Evolutionary conservation across 2,797 vertebrate genomes (phyloP).

Genomic region (Mormyrus hasselquistii): DNA sequence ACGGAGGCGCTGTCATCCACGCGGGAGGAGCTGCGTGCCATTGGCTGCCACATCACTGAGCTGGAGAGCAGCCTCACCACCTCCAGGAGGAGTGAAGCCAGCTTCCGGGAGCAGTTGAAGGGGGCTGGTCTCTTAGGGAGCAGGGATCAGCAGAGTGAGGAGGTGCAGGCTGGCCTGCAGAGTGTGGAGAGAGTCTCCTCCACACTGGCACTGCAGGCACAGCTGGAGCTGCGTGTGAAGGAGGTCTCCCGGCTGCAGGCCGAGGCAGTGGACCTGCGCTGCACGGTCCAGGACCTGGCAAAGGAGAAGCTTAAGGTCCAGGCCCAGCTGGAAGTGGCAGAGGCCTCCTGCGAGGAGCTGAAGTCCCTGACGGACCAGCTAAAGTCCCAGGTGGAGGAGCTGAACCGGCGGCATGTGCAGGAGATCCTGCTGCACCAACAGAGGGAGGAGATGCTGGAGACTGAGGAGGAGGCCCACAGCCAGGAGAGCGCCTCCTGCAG

Average conservation of each 20-base stretch:
- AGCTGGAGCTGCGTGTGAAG: constrained; percentile 59
- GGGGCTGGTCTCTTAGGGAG: constrained; percentile 51
- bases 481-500: neutral
- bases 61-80: constrained; percentile 64
- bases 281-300: constrained; percentile 54
- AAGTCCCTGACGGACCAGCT: constrained; percentile 62
- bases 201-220: constrained; percentile 62
- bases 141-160: constrained; percentile 54
- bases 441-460: constrained; percentile 57
- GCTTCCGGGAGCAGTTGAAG: constrained; percentile 60
- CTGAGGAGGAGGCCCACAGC: constrained; percentile 55
- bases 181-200: constrained; percentile 43
- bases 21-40: constrained; percentile 66
- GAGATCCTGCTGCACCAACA: constrained; percentile 70
- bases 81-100: constrained; percentile 60
- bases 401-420: constrained; percentile 72
- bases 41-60: constrained; percentile 62
- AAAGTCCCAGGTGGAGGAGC: constrained; percentile 71
- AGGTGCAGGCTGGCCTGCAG: constrained; percentile 57
- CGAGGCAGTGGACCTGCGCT: constrained; percentile 61
- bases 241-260: constrained; percentile 60
- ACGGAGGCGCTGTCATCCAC: constrained; percentile 60
- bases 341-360: constrained; percentile 66
- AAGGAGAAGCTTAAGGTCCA: constrained; percentile 63
- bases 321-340: constrained; percentile 54